Evolutionary conservation across 1,140 invertebrate species (phyloP).

Genomic region (Philotrypesis tridentata): DNA sequence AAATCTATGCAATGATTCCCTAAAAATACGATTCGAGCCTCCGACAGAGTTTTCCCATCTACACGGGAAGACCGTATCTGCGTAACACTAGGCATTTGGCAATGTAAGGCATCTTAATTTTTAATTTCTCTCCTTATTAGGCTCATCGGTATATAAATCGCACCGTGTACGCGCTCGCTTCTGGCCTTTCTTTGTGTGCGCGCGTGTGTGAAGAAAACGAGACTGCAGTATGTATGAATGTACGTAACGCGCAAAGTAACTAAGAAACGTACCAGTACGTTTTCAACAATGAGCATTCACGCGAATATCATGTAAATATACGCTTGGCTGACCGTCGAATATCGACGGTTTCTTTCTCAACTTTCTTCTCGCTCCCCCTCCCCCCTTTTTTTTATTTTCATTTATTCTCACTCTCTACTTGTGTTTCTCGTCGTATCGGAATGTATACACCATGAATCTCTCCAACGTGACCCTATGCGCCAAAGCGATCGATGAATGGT

Average conservation of each 20-base stretch:
- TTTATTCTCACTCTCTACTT: slow-evolving; percentile 21
- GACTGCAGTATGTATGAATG: background rate
- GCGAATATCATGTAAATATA: slow-evolving; percentile 31
- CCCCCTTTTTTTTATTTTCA: slow-evolving; percentile 7
- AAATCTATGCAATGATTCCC: slow-evolving; percentile 33
- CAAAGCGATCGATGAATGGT: slow-evolving; percentile 38
- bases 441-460: slow-evolving; percentile 51
- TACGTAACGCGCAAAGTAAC: slow-evolving; percentile 43
- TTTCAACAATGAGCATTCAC: slow-evolving; percentile 61
- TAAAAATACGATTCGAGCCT: slow-evolving; percentile 48
- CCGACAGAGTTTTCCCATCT: slow-evolving; percentile 19
- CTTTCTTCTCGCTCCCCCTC: background rate
- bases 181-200: background rate
- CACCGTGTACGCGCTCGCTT: background rate
- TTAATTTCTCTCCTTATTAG: slow-evolving; percentile 47
- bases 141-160: slow-evolving; percentile 31
- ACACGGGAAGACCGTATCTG: slow-evolving; percentile 21
- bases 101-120: slow-evolving; percentile 63
- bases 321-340: slow-evolving; percentile 28
- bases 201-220: background rate
- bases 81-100: slow-evolving; percentile 61
- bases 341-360: slow-evolving; percentile 6
- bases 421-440: slow-evolving; percentile 40
- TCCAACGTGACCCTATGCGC: slow-evolving; percentile 8
- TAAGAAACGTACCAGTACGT: slow-evolving; percentile 70